Evolutionary conservation across 2,888 invertebrate genomes (phyloP), one percentile per base, ranked within the genome.

Genomic region (Nemotelus pantherinus): DNA sequence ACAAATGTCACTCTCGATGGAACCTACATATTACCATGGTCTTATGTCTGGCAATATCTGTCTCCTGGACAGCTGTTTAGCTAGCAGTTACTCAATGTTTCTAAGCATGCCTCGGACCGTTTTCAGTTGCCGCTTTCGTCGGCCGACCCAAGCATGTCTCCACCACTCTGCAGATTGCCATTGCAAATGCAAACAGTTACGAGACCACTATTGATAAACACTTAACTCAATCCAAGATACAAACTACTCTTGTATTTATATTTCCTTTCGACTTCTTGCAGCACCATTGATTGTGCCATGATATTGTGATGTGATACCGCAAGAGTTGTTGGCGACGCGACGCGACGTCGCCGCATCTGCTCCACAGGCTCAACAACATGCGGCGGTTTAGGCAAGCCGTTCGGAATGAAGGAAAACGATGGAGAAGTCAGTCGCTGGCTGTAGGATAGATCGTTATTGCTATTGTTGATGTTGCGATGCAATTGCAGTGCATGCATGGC

Each of bases 111-210:
- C n/a, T 45, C 47, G 2, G 25, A 25, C 25, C 25, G 25, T 25
- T 25, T 25, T 25, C 25, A 25, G 25, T 25, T 25, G 25, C 25
- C 25, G 25, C 25, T 25, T 25, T 25, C 25, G 25, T 25, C 25
- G 25, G 25, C 25, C 25, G 25, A 25, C 25, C 25, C 25, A 25
- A 25, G 25, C 25, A 25, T 25, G 25, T 25, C 25, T 25, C 25
- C 25, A 25, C 47, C 4, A 43, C 41, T 43, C 65, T 47, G 47
- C 65, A 65, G 47, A 65, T 65, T 10, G 47, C 41, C 63, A 47
- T 47, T 47, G 47, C 65, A 45, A n/a, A 65, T 65, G 65, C 65
- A 45, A 45, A 45, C 65, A 65, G 65, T 65, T 65, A 65, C 41
- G 41, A 65, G 65, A 43, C 63, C 63, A 43, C 63, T 63, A 25